A percentile compares a stretch with the other conserved stretches of the same genome.
phyloP scores from a whole-genome alignment of 2,888 invertebrate genomes.

The Lasioglossum figueresi region DNA sequence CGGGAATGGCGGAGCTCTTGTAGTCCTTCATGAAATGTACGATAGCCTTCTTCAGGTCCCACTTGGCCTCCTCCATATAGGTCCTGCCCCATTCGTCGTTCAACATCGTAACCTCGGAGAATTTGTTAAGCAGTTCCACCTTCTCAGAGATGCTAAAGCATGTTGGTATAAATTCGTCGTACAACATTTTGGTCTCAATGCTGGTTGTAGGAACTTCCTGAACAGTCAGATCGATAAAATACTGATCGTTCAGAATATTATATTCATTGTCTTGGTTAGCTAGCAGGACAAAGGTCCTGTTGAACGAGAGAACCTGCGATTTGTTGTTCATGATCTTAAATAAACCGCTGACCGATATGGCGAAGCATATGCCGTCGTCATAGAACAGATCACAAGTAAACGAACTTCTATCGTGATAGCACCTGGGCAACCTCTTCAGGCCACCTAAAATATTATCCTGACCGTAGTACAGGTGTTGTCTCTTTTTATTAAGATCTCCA shows the following conservation, averaged over 20 bases:
- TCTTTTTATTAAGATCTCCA: conserved; percentile 60
- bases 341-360: conserved; percentile 85
- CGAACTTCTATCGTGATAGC: conserved; percentile 85
- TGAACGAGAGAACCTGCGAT: conserved; percentile 85
- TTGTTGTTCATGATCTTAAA: conserved; percentile 83
- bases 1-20: conserved; percentile 74
- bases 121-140: conserved; percentile 73
- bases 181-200: conserved; percentile 9
- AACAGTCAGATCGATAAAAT: conserved; percentile 69
- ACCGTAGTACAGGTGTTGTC: conserved; percentile 71
- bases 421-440: conserved; percentile 84
- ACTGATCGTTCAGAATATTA: conserved; percentile 81
- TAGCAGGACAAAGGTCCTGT: conserved; percentile 77
- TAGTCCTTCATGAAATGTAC: conserved; percentile 77
- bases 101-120: conserved; percentile 76
- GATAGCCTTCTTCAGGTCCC: conserved; percentile 79
- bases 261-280: conserved; percentile 78
- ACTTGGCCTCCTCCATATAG: conserved; percentile 74
- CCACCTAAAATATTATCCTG: conserved; percentile 73
- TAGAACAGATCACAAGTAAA: conserved; percentile 81
- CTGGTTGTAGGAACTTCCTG: conserved; percentile 17
- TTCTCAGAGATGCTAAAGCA: conserved; percentile 77
- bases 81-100: conserved; percentile 72
- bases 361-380: conserved; percentile 66
- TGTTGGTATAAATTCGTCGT: conserved; percentile 66